Evolutionary conservation across 2,888 invertebrate species (phyloP).

Genomic region (Drosophila setosimentum): DNA sequence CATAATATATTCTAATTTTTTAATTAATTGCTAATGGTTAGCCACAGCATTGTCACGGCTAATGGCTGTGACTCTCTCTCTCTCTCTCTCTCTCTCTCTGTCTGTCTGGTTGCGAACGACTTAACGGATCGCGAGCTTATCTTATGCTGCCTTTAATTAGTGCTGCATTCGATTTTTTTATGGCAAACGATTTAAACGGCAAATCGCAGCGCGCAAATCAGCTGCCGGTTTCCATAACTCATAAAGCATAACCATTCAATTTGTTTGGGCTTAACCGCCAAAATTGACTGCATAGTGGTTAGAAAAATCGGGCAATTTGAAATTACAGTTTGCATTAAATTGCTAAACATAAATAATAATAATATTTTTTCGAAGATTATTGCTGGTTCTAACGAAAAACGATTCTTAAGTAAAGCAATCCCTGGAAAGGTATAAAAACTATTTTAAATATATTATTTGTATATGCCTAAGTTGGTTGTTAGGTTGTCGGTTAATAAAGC

Average conservation of each 20-base stretch:
- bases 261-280: constrained; percentile 58
- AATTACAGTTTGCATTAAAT: background rate
- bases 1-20: constrained; percentile 78
- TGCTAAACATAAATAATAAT: background rate
- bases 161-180: constrained; percentile 67
- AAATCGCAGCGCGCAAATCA: constrained; percentile 70
- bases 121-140: constrained; percentile 8
- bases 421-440: background rate
- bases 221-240: constrained; percentile 78
- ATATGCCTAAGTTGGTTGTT: no score
- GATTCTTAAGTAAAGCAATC: background rate
- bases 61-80: constrained; percentile 44
- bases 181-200: constrained; percentile 64
- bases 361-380: background rate
- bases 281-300: constrained; percentile 50
- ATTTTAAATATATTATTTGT: no score
- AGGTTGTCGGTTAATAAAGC: no score
- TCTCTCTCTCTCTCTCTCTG: constrained; percentile 6
- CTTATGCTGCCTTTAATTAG: constrained; percentile 65
- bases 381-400: background rate
- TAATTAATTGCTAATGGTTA: constrained; percentile 81
- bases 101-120: background rate
- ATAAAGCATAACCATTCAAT: constrained; percentile 78
- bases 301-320: background rate
- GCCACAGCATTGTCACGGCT: constrained; percentile 60